phyloP scores from a whole-genome alignment of 2,888 invertebrate genomes.

The Andrena flavipes region DNA sequence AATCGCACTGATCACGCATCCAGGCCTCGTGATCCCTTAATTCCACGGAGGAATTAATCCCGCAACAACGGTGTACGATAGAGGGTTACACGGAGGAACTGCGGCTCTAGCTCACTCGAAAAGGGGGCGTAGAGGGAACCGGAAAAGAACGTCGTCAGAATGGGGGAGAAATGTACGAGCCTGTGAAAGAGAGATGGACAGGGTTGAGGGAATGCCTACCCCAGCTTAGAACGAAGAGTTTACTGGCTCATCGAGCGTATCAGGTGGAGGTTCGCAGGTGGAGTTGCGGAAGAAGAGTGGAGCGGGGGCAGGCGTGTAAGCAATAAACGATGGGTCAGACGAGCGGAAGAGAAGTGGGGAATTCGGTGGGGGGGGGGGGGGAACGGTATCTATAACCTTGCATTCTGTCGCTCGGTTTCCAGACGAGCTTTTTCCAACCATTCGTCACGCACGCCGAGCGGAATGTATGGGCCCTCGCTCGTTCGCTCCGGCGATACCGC shows the following conservation, averaged over 20 bases:
- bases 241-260: constrained; percentile 55
- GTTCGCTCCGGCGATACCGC: constrained; percentile 16
- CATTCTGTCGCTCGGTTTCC: constrained; percentile 66
- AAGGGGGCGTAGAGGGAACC: constrained; percentile 13
- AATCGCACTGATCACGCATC: constrained; percentile 21
- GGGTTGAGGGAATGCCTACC: neutral
- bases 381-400: constrained; percentile 67
- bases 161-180: constrained; percentile 24
- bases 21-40: constrained; percentile 29
- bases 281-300: constrained; percentile 31
- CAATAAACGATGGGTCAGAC: constrained; percentile 22
- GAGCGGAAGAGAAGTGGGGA: constrained; percentile 23
- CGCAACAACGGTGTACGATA: neutral
- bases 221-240: constrained; percentile 46
- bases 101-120: neutral
- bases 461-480: constrained; percentile 44
- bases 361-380: constrained; percentile 53
- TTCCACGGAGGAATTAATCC: constrained; percentile 39
- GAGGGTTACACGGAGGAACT: neutral
- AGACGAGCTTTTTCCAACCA: constrained; percentile 56
- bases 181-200: no score
- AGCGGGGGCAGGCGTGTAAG: neutral
- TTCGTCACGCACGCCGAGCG: constrained; percentile 60
- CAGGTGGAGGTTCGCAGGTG: constrained; percentile 54
- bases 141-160: constrained; percentile 22